phyloP scores from a whole-genome alignment of 1,140 invertebrate species.

The Anoplolepis gracilipes region DNA sequence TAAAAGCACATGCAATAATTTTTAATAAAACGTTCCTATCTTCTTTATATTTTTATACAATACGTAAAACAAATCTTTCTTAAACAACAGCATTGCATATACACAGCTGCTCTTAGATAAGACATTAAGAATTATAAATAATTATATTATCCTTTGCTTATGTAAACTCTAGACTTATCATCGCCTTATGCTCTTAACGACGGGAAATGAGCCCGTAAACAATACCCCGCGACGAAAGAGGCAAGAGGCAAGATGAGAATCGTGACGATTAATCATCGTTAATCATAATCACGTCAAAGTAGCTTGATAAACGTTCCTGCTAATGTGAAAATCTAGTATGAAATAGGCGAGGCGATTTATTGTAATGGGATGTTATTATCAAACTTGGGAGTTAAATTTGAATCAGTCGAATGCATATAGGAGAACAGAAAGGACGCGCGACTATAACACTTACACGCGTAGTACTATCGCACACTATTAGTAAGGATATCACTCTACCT shows the following conservation, averaged over 20 bases:
- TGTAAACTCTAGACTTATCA: constrained; percentile 13
- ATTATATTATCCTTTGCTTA: constrained; percentile 2
- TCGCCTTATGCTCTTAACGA: constrained; percentile 35
- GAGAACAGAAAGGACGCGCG: background rate
- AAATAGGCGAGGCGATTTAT: constrained; percentile 54
- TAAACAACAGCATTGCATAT: background rate
- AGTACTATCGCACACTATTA: constrained; percentile 32
- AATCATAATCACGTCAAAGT: constrained; percentile 61
- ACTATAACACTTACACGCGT: constrained; percentile 9
- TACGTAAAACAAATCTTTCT: background rate
- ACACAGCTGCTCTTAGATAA: background rate
- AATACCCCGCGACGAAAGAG: constrained; percentile 50
- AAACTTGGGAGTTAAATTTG: constrained; percentile 40
- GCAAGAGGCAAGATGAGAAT: constrained; percentile 43
- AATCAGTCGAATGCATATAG: constrained; percentile 26
- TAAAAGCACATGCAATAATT: background rate
- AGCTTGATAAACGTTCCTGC: constrained; percentile 58
- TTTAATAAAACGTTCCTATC: background rate
- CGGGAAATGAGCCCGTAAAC: constrained; percentile 50
- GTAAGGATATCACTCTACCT: constrained; percentile 40
- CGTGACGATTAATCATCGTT: constrained; percentile 57
- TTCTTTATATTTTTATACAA: background rate
- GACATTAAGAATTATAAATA: background rate
- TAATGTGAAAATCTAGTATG: constrained; percentile 62
- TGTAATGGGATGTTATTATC: constrained; percentile 52